These are phyloP conservation scores for Carabus problematicus DNA, from an alignment of 2,888 invertebrate species.

Conservation along the genomic window DNA sequence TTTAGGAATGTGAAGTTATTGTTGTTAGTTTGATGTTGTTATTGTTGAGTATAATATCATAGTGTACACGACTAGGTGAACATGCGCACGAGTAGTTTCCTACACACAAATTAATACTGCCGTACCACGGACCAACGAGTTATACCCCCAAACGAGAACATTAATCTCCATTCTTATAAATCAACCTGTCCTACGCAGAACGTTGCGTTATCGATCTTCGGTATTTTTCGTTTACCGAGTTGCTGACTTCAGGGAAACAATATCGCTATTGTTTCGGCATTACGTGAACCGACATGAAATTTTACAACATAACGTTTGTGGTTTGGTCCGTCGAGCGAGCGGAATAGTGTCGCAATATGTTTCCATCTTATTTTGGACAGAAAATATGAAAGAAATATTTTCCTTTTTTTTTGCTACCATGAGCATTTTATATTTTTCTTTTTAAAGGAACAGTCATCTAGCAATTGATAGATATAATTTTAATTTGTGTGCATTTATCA, in stretches of 20 bases:
- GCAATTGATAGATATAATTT: too few species aligned
- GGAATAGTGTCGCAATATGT: too few species aligned
- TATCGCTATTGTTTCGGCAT: conserved; percentile 42
- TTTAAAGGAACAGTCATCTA: too few species aligned
- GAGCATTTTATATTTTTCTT: too few species aligned
- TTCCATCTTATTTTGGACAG: too few species aligned
- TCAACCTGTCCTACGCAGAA: conserved; percentile 51
- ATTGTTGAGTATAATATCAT: neutral
- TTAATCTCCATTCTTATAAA: conserved; percentile 54
- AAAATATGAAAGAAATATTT: too few species aligned
- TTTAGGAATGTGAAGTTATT: neutral
- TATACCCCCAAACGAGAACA: conserved; percentile 49
- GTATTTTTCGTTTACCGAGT: conserved; percentile 41
- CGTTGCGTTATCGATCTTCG: conserved; percentile 45
- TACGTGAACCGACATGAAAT: conserved; percentile 28
- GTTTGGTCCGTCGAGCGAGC: too few species aligned
- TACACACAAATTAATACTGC: conserved; percentile 39
- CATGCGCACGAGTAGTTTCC: conserved; percentile 17
- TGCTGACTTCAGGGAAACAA: conserved; percentile 42
- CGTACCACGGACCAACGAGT: conserved; percentile 29
- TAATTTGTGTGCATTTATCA: too few species aligned
- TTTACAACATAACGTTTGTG: conserved; percentile 25
- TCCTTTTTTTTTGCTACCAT: too few species aligned
- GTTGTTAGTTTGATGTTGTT: neutral
- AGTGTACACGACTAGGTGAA: conserved; percentile 4